phyloP scores from a whole-genome alignment of 2,888 invertebrate species.

The Hyles lineata region DNA sequence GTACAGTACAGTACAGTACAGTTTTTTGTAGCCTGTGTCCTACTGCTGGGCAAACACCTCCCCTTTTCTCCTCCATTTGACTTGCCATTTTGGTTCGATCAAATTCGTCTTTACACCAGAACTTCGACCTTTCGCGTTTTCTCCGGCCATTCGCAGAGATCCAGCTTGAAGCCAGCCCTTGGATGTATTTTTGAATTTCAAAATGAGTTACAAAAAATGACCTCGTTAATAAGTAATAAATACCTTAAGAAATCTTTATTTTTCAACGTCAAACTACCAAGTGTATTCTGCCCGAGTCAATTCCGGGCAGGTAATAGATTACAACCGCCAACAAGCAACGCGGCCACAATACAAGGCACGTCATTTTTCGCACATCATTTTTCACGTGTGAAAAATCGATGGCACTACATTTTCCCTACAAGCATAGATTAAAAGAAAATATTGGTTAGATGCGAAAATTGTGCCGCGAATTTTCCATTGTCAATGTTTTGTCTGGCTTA shows the following conservation, averaged over 20 bases:
- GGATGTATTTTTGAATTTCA: too few species aligned
- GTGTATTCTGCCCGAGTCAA: not conserved
- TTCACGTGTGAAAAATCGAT: constrained; percentile 61
- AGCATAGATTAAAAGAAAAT: constrained; percentile 45
- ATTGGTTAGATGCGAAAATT: constrained; percentile 12
- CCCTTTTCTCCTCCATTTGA: too few species aligned
- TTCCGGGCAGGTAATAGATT: constrained; percentile 29
- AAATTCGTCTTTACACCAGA: too few species aligned
- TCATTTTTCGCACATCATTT: constrained; percentile 58
- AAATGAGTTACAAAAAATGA: too few species aligned
- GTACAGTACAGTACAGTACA: too few species aligned
- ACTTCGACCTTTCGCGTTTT: too few species aligned
- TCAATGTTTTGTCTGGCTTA: constrained; percentile 7
- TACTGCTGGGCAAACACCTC: too few species aligned
- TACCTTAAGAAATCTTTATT: not conserved
- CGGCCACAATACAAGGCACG: constrained; percentile 50
- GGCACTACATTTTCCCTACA: constrained; percentile 42
- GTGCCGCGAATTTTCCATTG: constrained; percentile 6
- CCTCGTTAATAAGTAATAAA: too few species aligned
- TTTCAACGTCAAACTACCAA: not conserved
- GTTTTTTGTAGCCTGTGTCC: too few species aligned
- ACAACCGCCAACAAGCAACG: constrained; percentile 22
- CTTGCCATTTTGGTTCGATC: too few species aligned
- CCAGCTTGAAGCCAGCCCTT: too few species aligned
- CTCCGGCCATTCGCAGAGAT: too few species aligned